Base-by-base conservation (phyloP, 2,113 vertebrate species). In the Acanthochromis polyacanthus region DNA sequence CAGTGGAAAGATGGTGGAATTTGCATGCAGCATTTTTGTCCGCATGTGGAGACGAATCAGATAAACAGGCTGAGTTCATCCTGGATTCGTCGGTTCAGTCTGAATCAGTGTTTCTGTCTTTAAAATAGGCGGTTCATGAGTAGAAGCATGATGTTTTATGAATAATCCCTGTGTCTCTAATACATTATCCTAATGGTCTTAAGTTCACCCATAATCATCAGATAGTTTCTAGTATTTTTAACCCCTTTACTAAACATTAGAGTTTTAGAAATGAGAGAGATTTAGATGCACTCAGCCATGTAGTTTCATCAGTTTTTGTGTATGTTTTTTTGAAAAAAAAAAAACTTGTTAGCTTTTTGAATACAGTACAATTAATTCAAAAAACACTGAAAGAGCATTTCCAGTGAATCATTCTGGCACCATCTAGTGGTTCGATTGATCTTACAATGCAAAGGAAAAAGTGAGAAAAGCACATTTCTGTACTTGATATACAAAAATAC, bases 91-190 rank as follows among this genome's bases (percentile, higher is more conserved):
- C 40, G 28, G 57, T 83, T 88, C 78, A 74, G 79, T 80, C 74
- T 83, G 84, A 89, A 83, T 87, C 76, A 58, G 77, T 88, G 78
- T 88, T 89, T 25, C 81, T 82, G 68, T 71, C 62, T 36, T 46
- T 51, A 40, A 58, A 57, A 72, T 52, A 30, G 55, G 22, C 3
- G 8, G 38, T 76, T 61, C 53, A 84, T 76, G 74, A 70, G 70
- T 81, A 78, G 79, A 48, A 86, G 83, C 86, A 87, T 88, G 88
- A 75, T 57, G 80, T 86, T 86, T 81, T 88, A 91, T 93, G 92
- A 93, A 91, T 92, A 91, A 93, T 92, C 91, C 91, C 90, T 79
- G 79, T 88, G 92, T 93, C 86, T 89, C 73, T 90, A 87, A 84
- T 83, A 80, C 88, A 86, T 93, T 79, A 76, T 72, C 85, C 87